These are phyloP conservation scores for Fundulus diaphanus DNA, from an alignment of 2,797 vertebrate genomes.

Conservation along the genomic window DNA sequence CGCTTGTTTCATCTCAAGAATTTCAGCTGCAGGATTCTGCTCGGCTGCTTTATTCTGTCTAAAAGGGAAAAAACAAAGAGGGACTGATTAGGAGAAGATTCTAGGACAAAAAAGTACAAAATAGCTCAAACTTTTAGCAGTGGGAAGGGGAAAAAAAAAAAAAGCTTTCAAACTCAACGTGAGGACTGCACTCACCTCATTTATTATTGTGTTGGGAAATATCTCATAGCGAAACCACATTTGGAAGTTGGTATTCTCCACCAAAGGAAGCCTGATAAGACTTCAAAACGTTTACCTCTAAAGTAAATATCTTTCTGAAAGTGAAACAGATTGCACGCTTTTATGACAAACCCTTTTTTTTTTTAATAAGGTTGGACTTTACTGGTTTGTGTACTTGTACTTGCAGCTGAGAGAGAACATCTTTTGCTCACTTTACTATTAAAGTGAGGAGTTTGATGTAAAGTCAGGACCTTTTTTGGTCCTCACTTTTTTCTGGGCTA, in stretches of 20 bases:
- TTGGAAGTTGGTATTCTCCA: background rate
- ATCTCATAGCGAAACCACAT: background rate
- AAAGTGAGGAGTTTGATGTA: too few relatives aligned
- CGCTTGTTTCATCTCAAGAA: constrained; percentile 10
- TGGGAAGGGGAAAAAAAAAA: constrained; percentile 21
- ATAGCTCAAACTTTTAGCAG: constrained; percentile 41
- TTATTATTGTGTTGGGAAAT: background rate
- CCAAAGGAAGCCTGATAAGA: background rate
- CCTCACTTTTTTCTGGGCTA: too few relatives aligned
- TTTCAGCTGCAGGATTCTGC: constrained; percentile 22
- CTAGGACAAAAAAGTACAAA: constrained; percentile 46
- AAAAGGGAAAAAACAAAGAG: constrained; percentile 27
- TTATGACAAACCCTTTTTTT: background rate
- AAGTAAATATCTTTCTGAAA: background rate
- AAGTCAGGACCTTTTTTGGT: too few relatives aligned
- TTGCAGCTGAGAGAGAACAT: too few relatives aligned
- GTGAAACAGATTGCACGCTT: background rate
- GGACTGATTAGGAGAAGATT: constrained; percentile 62
- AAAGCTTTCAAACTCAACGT: background rate
- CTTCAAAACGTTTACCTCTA: background rate
- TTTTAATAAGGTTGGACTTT: background rate
- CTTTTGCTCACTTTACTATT: too few relatives aligned
- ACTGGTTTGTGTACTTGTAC: background rate
- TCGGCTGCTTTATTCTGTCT: constrained; percentile 47
- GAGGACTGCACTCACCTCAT: background rate